A percentile compares a stretch with the other conserved stretches of the same genome.
Evolutionary conservation across 2,888 invertebrate genomes (phyloP).

Genomic region (Ommatoiulus sabulosus): DNA sequence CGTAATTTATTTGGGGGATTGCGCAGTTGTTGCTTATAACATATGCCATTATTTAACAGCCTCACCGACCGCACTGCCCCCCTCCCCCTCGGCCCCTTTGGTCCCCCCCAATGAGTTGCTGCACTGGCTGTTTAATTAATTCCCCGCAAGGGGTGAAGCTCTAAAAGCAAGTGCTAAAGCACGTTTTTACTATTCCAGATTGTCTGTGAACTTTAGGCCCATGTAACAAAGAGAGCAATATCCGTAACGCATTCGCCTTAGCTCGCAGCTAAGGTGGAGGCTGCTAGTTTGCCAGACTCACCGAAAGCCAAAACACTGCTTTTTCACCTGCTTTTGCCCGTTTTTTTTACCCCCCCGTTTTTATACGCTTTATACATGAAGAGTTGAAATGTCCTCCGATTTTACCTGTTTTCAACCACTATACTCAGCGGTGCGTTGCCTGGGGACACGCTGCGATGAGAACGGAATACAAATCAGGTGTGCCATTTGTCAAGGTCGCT

Average conservation of each 20-base stretch:
- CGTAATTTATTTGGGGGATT: slow-evolving; percentile 23
- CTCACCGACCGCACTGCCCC: slow-evolving; percentile 24
- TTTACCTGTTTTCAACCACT: slow-evolving; percentile 4
- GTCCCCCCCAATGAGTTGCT: neutral
- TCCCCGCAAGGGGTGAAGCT: slow-evolving; percentile 40
- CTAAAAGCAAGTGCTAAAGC: slow-evolving; percentile 36
- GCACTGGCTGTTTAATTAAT: slow-evolving; percentile 20
- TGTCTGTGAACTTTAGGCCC: slow-evolving; percentile 40
- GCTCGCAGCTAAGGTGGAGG: slow-evolving; percentile 27
- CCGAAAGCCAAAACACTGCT: slow-evolving; percentile 14
- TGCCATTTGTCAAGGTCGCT: slow-evolving; percentile 27
- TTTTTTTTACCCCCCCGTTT: neutral
- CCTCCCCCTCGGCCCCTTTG: neutral
- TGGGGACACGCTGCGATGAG: neutral
- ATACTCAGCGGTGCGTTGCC: slow-evolving; percentile 15
- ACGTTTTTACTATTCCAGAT: slow-evolving; percentile 40
- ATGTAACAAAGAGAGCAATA: slow-evolving; percentile 9
- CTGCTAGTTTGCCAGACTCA: neutral
- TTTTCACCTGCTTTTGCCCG: slow-evolving; percentile 32
- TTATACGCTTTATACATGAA: slow-evolving; percentile 23
- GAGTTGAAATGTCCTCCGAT: slow-evolving; percentile 39
- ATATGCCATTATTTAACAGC: slow-evolving; percentile 36
- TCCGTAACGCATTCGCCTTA: slow-evolving; percentile 40
- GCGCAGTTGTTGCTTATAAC: slow-evolving; percentile 21
- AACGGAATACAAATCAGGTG: slow-evolving; percentile 34